These are phyloP conservation scores for Darwinula stevensoni DNA, from an alignment of 2,888 invertebrate genomes.

Conservation along the genomic window DNA sequence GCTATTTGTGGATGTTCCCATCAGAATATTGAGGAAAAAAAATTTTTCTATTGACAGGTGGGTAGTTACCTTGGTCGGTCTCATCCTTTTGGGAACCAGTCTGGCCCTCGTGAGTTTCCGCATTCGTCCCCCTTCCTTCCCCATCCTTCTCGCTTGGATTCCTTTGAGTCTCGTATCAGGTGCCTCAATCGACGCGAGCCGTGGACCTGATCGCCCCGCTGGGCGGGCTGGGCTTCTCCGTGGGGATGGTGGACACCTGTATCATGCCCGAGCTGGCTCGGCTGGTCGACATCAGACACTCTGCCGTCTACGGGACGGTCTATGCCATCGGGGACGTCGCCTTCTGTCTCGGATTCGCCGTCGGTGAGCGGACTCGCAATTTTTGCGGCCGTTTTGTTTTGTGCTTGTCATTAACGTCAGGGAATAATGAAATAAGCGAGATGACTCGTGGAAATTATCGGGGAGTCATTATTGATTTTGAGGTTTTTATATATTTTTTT, in stretches of 20 bases:
- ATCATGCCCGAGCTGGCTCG: slow-evolving; percentile 99
- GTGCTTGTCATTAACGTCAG: no score
- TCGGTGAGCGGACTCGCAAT: slow-evolving; percentile 36
- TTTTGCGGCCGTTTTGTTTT: no score
- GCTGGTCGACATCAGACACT: slow-evolving; percentile 84
- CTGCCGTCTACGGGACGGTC: slow-evolving; percentile 94
- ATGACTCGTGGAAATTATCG: no score
- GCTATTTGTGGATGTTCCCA: no score
- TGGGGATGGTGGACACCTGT: slow-evolving; percentile 98
- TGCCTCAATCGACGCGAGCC: slow-evolving; percentile 70
- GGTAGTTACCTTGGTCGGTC: slow-evolving; percentile 74
- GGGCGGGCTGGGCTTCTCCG: slow-evolving; percentile 90
- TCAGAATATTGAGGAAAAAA: no score
- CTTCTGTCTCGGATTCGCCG: slow-evolving; percentile 58
- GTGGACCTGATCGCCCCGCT: slow-evolving; percentile 82
- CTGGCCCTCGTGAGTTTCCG: slow-evolving; percentile 65
- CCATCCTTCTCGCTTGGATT: no score
- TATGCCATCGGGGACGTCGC: slow-evolving; percentile 97
- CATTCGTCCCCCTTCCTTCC: no score
- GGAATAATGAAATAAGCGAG: no score
- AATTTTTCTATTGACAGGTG: slow-evolving; percentile 30
- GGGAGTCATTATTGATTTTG: no score
- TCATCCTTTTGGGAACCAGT: slow-evolving; percentile 75
- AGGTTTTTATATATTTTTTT: no score
- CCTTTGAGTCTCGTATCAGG: no score